Base-by-base conservation (phyloP, 1,140 invertebrate genomes). In the Drosophila orosa region DNA sequence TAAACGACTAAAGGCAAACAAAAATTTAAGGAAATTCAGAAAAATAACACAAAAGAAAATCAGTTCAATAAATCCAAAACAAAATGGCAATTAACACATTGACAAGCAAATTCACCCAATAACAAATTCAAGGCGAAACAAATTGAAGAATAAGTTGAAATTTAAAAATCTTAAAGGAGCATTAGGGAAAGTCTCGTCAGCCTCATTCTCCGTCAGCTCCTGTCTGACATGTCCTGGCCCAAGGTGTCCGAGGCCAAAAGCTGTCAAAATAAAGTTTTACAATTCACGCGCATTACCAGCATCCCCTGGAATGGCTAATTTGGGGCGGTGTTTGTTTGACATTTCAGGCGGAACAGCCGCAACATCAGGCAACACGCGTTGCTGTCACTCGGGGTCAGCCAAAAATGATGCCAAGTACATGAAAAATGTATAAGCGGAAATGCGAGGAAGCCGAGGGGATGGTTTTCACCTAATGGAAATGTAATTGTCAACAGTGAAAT, bases 221-320 rank as follows among this genome's bases (percentile, higher is more conserved):
- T 61, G 65, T 35, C 56, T 67, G 55, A 61, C 83, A 72, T 71
- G 65, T 71, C 40, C 29, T 37, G 48, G 40, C 47, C 61, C 57
- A 81, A 86, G 82, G 83, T 86, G 79, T 80, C 67, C 79, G 58
- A 82, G 50, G 63, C 60, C 76, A 83, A 68, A 69, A 82, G 80
- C 83, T 87, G 83, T 90, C 85, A 90, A 80, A 90, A 90, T 85
- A 87, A 87, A 87, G 76, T 87, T 87, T 89, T 58, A 80, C 76
- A 87, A 89, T 84, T 87, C 77, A 72, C 76, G 68, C 84, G 63
- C 67, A 65, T 67, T 71, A 69, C 67, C 47, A 45, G 31, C 39
- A 39, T 22, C 59, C 4, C 22, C 13, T 72, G 76, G 72, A 74
- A 61, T 68, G 76, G 76, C 85, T 87, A 87, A 87, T 87, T 87